Base-by-base conservation (phyloP, 2,113 vertebrate species). In the Oxyruncus cristatus region DNA sequence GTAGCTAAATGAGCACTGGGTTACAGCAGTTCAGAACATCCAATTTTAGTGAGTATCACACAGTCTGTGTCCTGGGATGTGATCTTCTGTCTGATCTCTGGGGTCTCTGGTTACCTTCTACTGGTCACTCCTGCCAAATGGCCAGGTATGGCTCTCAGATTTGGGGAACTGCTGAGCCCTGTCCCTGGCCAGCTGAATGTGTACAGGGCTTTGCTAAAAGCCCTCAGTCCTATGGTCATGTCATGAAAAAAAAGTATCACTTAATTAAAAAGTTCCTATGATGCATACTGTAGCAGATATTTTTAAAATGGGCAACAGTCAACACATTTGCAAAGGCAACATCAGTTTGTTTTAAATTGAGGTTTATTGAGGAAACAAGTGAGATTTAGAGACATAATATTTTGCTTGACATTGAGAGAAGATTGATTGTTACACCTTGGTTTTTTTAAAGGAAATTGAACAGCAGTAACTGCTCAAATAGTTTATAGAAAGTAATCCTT, bases 381-480 rank as follows among this genome's bases (percentile, higher is more conserved):
- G 65, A 52, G 14, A 12, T 78, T 89, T 87, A 20, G 12, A 52
- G 61, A 39, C 30, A 44, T 56, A 50, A 37, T 66, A 50, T 74
- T 93, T 88, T 84, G 9, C 6, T 71, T 71, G 44, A 37, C 50
- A 41, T 20, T 19, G 8, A 75, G 27, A 88, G 67, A 52, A 82
- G 32, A 44, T 59, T 17, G 0, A 63, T 37, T 46, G 35, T 47
- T 49, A 24, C 2, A 18, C 0, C 0, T 32, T 82, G 6, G n/a
- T n/a, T 9, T 73, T 76, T 56, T 59, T 14, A 35, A 71, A 65
- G 41, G 81, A 68, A 80, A 77, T 1, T 46, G 9, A 50, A 46
- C 50, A 33, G 3, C n/a, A 65, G 28, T 44, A 82, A 72, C 28
- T 1, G 2, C 21, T 81, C 20, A 24, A 73, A 66, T n/a, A 88